A percentile compares a stretch with the other conserved stretches of the same genome.
Evolutionary conservation across 2,888 invertebrate species (phyloP).

Genomic region (Pediacus dermestoides): DNA sequence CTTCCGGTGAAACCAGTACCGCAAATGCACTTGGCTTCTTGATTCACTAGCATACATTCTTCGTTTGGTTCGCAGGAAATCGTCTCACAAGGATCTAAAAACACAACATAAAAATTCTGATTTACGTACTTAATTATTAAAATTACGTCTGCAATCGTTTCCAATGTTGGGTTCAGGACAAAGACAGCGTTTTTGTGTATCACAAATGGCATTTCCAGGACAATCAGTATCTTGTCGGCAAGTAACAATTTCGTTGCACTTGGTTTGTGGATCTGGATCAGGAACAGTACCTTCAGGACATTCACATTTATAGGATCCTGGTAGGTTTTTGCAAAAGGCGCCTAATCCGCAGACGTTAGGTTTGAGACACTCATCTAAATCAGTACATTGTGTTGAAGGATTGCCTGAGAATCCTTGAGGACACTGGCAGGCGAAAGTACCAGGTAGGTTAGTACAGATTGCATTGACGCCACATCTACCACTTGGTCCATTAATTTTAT

Average conservation of each 20-base stretch:
- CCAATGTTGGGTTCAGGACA: conserved; percentile 91
- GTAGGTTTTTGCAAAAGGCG: conserved; percentile 73
- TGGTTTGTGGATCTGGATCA: conserved; percentile 78
- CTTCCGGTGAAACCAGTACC: conserved; percentile 76
- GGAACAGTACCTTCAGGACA: conserved; percentile 80
- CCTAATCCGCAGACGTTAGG: conserved; percentile 73
- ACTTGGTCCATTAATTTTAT: conserved; percentile 68
- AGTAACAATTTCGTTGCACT: conserved; percentile 78
- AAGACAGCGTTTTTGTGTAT: conserved; percentile 70
- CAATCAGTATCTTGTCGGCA: conserved; percentile 75
- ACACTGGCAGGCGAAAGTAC: conserved; percentile 77
- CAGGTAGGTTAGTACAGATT: conserved; percentile 74
- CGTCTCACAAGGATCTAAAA: conserved; percentile 84
- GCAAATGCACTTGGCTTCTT: conserved; percentile 80
- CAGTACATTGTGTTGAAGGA: conserved; percentile 73
- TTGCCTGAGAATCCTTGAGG: conserved; percentile 84
- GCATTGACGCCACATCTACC: conserved; percentile 84
- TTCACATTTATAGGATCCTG: conserved; percentile 73
- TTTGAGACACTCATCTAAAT: conserved; percentile 78
- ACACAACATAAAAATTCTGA: conserved; percentile 1
- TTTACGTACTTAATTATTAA: no score
- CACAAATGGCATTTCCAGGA: conserved; percentile 86
- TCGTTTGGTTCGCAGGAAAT: conserved; percentile 82
- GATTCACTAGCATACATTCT: conserved; percentile 81
- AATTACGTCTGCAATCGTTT: conserved; percentile 87